Conservation (phyloP, 2,113 vertebrate species). For the Brachyhypopomus occidentalis region DNA sequence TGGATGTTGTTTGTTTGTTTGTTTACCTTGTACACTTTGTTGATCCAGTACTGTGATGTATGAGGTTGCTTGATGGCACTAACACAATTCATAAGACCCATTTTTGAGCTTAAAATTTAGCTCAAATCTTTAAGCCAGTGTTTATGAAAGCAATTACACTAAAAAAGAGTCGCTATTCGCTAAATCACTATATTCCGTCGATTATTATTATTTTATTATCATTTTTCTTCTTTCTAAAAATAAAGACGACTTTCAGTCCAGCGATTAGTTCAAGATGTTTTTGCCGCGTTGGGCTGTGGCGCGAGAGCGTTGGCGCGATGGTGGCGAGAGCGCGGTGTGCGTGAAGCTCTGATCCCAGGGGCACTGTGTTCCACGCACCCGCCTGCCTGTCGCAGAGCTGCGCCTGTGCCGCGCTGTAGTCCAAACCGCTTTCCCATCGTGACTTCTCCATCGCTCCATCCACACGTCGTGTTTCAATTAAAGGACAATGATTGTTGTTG, state of each 20-base stretch:
- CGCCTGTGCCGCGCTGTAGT: conserved; percentile 38
- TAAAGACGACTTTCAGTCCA: background rate
- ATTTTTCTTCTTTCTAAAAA: background rate
- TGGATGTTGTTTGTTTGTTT: conserved; percentile 28
- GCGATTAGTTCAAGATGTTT: background rate
- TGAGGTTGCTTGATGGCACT: background rate
- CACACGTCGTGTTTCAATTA: conserved; percentile 35
- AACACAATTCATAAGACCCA: background rate
- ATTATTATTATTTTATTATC: too few relatives aligned
- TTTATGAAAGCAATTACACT: background rate
- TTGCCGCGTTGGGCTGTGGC: background rate
- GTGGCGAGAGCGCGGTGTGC: conserved; percentile 8
- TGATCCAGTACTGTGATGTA: background rate
- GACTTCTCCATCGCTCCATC: conserved; percentile 32
- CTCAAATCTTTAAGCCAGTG: background rate
- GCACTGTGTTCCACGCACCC: conserved; percentile 23
- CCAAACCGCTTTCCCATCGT: conserved; percentile 43
- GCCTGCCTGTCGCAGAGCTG: conserved; percentile 31
- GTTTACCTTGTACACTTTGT: background rate
- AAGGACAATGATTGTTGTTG: conserved; percentile 49
- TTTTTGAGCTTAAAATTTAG: background rate
- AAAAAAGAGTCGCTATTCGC: background rate
- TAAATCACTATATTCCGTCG: too few relatives aligned
- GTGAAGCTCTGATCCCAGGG: conserved; percentile 3
- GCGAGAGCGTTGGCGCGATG: conserved; percentile 24